Conservation (phyloP, 2,113 vertebrate genomes). For the Anhinga rufa region DNA sequence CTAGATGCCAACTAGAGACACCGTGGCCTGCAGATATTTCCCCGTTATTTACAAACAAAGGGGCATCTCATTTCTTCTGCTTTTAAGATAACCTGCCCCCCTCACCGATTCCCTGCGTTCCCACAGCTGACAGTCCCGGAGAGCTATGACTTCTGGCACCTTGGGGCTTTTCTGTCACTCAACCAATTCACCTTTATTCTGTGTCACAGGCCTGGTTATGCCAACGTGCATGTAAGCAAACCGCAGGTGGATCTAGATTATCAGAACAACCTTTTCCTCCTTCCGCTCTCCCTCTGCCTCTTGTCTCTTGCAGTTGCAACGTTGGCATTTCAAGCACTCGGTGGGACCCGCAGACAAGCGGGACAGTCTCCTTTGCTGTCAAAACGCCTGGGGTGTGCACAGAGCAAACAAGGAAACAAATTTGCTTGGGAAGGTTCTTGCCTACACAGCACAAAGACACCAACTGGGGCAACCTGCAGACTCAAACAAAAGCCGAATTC, state of each 20-base stretch:
- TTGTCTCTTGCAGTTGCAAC: rapidly evolving
- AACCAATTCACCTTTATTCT: neutral
- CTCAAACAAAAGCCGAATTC: neutral
- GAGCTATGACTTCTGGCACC: neutral
- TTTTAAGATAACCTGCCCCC: neutral
- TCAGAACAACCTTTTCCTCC: neutral
- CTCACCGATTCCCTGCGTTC: rapidly evolving
- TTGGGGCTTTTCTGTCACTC: neutral
- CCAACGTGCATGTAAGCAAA: neutral
- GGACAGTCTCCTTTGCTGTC: neutral
- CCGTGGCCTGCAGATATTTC: neutral
- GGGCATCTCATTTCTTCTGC: neutral
- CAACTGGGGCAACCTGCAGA: neutral
- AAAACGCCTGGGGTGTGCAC: rapidly evolving
- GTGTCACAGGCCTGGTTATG: neutral
- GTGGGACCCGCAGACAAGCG: rapidly evolving
- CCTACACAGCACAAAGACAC: neutral
- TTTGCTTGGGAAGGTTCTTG: neutral
- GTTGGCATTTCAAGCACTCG: rapidly evolving
- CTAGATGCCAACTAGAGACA: neutral
- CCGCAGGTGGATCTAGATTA: neutral
- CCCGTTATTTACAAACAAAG: neutral
- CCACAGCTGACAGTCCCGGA: neutral
- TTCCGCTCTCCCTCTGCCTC: neutral
- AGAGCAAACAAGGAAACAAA: neutral